Conservation (phyloP, 2,888 invertebrate species). For the Volucella inanis region DNA sequence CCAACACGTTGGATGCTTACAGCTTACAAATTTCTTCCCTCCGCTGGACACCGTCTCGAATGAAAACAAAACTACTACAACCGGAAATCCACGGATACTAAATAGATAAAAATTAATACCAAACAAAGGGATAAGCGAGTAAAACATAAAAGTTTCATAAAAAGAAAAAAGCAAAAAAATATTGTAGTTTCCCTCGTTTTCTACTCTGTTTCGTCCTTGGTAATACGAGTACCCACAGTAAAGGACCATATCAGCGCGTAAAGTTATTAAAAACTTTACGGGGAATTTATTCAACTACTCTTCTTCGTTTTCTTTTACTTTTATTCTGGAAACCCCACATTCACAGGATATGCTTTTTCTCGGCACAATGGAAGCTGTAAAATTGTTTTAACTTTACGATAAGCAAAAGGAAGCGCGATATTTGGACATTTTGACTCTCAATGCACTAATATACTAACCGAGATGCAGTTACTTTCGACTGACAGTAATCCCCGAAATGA, state of each 20-base stretch:
- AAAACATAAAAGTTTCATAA: conserved; percentile 53
- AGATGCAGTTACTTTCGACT: no score
- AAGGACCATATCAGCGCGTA: conserved; percentile 66
- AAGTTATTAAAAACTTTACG: conserved; percentile 71
- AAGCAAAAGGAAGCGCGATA: conserved; percentile 1
- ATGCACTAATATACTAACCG: no score
- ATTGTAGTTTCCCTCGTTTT: conserved; percentile 14
- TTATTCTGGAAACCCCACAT: conserved; percentile 8
- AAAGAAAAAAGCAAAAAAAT: conserved; percentile 47
- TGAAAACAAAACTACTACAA: conserved; percentile 53
- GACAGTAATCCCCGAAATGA: no score
- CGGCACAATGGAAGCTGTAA: conserved; percentile 15
- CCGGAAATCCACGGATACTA: conserved; percentile 39
- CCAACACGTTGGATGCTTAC: conserved; percentile 22
- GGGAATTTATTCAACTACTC: conserved; percentile 67
- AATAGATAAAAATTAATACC: conserved; percentile 27
- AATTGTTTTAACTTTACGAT: background rate
- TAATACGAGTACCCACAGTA: conserved; percentile 52
- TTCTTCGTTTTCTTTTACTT: conserved; percentile 20
- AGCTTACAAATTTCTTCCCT: conserved; percentile 24
- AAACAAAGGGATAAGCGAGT: conserved; percentile 19
- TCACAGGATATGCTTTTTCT: conserved; percentile 27
- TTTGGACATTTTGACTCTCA: conserved; percentile 2
- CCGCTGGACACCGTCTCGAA: background rate
- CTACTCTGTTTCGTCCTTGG: conserved; percentile 39